A percentile compares a stretch with the other conserved stretches of the same genome.
phyloP scores from a whole-genome alignment of 2,797 vertebrate genomes.

The Malacoraja senta region DNA sequence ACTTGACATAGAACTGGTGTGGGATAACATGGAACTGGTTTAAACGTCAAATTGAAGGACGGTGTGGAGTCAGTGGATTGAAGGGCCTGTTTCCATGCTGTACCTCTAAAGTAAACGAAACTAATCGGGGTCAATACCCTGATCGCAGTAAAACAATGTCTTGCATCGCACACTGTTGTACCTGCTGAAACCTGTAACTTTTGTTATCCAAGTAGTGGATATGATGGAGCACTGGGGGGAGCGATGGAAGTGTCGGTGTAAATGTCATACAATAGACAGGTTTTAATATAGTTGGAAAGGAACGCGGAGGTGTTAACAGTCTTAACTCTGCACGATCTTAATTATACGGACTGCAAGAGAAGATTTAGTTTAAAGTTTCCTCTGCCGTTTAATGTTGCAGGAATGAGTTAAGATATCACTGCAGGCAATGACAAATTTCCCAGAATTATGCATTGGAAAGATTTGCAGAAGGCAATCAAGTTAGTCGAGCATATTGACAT shows the following conservation, averaged over 20 bases:
- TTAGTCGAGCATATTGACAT: conserved; percentile 37
- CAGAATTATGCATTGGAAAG: conserved; percentile 32
- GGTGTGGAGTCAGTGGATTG: no score
- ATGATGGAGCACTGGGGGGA: background rate
- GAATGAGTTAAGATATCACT: conserved; percentile 37
- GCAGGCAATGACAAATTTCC: conserved; percentile 24
- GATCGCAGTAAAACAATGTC: background rate
- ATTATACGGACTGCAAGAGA: background rate
- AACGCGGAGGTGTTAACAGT: conserved; percentile 11
- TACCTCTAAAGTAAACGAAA: no score
- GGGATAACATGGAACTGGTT: no score
- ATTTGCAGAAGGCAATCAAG: conserved; percentile 37
- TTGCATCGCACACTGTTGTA: background rate
- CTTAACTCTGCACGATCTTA: conserved; percentile 27
- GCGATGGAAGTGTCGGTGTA: background rate
- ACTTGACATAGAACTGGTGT: no score
- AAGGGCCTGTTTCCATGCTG: no score
- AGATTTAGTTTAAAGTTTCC: conserved; percentile 10
- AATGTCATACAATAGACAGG: conserved; percentile 17
- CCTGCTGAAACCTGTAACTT: background rate
- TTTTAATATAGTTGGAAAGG: conserved; percentile 29
- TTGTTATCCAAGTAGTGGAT: background rate
- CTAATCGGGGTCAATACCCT: background rate
- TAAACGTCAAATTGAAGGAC: no score
- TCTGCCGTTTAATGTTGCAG: background rate